Conservation (phyloP, 2,888 invertebrate species). For the Lycophotia porphyrea region DNA sequence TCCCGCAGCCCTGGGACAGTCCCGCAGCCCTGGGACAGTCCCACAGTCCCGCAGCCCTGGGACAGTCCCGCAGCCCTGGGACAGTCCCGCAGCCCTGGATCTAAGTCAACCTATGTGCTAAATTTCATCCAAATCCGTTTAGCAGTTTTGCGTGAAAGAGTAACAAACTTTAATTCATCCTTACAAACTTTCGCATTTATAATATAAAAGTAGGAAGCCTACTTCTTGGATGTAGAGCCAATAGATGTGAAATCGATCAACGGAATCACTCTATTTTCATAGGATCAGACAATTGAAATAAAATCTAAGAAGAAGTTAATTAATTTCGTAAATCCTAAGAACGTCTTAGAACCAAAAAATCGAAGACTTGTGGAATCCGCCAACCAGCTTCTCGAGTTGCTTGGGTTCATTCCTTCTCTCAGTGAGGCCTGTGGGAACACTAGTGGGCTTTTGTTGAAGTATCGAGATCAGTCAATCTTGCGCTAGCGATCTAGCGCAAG, state of each 20-base stretch:
- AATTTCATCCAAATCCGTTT: too few species aligned
- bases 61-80: too few species aligned
- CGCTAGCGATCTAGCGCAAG: neutral
- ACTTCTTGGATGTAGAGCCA: neutral
- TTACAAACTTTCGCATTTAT: too few species aligned
- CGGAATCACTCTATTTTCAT: neutral
- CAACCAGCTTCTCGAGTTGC: neutral
- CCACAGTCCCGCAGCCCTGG: too few species aligned
- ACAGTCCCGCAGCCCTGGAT: too few species aligned
- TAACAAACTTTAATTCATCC: too few species aligned
- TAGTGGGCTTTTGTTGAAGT: neutral
- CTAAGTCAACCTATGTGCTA: too few species aligned
- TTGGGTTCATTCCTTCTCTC: neutral
- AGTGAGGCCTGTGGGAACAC: neutral
- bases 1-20: too few species aligned
- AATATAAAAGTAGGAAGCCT: too few species aligned
- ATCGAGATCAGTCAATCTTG: neutral
- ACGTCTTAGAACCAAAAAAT: neutral
- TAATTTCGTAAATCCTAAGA: neutral
- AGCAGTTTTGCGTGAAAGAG: too few species aligned
- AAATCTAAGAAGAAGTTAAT: neutral
- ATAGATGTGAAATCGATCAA: neutral
- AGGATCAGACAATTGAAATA: neutral
- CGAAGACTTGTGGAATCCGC: neutral
- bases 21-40: too few species aligned